Conservation (phyloP, 2,113 vertebrate genomes). For the Grammomys dolichurus region DNA sequence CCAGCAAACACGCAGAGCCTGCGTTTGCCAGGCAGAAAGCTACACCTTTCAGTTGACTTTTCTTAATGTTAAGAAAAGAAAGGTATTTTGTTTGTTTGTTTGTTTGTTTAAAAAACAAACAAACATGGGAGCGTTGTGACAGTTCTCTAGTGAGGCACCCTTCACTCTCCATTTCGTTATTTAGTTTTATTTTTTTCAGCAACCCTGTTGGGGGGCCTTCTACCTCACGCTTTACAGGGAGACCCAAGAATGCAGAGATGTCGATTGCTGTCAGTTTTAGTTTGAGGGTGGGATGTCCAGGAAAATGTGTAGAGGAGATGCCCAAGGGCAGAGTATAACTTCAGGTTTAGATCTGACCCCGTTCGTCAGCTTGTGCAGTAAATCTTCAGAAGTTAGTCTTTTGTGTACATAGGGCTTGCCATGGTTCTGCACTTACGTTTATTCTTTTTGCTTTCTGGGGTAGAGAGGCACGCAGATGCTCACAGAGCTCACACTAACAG, state of each 20-base stretch:
- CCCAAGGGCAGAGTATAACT: not conserved
- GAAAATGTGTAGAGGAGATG: not conserved
- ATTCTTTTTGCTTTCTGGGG: not conserved
- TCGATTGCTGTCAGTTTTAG: slow-evolving; percentile 12
- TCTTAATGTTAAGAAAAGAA: not conserved
- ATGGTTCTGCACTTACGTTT: not conserved
- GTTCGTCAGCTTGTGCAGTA: not conserved
- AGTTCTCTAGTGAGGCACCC: not conserved
- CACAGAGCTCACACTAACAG: not conserved
- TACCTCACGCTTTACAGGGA: not conserved
- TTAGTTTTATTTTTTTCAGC: not conserved
- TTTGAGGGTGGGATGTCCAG: not conserved
- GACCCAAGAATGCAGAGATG: not conserved
- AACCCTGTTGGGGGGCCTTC: not conserved
- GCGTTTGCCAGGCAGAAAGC: not conserved
- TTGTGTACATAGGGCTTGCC: not conserved
- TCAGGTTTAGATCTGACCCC: not conserved
- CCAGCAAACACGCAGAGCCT: not conserved
- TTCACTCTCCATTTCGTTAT: not conserved
- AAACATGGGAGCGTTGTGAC: not conserved
- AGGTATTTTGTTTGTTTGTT: not conserved
- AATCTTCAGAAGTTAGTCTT: not conserved
- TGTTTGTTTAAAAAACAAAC: no score
- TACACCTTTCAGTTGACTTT: not conserved
- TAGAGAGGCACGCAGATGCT: not conserved